These are phyloP conservation scores for Aspidapion aeneum DNA, from an alignment of 2,888 invertebrate species.

Conservation along the genomic window DNA sequence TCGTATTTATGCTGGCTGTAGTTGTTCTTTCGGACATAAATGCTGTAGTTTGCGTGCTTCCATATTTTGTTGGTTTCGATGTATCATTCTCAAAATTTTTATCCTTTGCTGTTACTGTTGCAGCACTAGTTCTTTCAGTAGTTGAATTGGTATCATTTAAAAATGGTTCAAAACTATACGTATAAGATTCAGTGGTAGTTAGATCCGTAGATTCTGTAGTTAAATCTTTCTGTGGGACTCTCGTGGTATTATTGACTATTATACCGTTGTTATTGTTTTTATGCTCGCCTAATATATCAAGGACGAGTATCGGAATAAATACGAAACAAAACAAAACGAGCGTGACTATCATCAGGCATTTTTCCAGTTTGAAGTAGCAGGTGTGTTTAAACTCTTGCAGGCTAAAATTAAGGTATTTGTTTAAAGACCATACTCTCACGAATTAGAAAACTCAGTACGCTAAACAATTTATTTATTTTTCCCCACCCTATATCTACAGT, in stretches of 20 bases:
- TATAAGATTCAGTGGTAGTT: neutral
- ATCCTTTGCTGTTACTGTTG: too few species aligned
- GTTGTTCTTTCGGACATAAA: too few species aligned
- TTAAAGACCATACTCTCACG: too few species aligned
- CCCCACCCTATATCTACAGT: too few species aligned
- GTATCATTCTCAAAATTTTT: too few species aligned
- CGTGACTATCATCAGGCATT: neutral
- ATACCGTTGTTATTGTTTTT: neutral
- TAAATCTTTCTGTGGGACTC: neutral
- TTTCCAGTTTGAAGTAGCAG: neutral
- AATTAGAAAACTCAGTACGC: too few species aligned
- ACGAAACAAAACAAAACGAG: neutral
- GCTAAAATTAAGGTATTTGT: neutral
- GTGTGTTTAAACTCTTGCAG: neutral
- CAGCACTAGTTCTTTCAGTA: too few species aligned
- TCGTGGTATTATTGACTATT: neutral
- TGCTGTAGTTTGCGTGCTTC: too few species aligned
- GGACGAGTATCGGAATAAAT: neutral
- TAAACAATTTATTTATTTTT: too few species aligned
- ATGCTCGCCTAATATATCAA: neutral
- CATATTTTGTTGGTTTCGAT: too few species aligned
- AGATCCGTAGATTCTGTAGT: neutral
- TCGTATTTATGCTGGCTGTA: too few species aligned
- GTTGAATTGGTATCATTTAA: neutral
- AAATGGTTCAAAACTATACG: neutral